Evolutionary conservation across 2,797 vertebrate species (phyloP).

Genomic region (Sebastes minor): DNA sequence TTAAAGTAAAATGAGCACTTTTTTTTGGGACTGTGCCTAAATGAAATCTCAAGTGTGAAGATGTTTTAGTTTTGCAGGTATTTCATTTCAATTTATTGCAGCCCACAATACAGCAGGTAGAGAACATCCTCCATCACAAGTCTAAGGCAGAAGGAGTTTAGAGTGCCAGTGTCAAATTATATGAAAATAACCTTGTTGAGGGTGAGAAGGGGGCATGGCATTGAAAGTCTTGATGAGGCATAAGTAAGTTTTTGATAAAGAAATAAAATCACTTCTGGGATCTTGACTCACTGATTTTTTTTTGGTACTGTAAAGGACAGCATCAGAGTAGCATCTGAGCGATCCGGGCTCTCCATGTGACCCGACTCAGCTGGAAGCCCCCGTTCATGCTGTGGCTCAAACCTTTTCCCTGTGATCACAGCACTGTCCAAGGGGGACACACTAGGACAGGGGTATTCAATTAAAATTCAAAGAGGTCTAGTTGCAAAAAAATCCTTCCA

Average conservation of each 20-base stretch:
- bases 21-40: background rate
- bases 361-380: background rate
- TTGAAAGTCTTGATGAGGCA: background rate
- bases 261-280: conserved; percentile 1
- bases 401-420: conserved; percentile 13
- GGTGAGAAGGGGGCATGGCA: background rate
- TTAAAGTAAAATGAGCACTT: background rate
- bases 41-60: conserved; percentile 3
- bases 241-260: background rate
- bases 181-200: background rate
- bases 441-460: background rate
- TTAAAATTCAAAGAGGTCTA: background rate
- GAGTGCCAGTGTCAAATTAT: background rate
- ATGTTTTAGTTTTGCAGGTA: background rate
- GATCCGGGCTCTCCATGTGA: background rate
- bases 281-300: background rate
- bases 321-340: background rate
- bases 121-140: background rate
- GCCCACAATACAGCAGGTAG: background rate
- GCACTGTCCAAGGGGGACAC: background rate
- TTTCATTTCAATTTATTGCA: background rate
- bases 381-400: background rate
- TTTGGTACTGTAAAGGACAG: background rate
- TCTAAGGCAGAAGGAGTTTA: background rate
- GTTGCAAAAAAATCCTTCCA: background rate